Percentiles rank a stretch among this genome's conserved stretches.
phyloP scores from a whole-genome alignment of 2,888 invertebrate species.

The Pegoplata infirma region DNA sequence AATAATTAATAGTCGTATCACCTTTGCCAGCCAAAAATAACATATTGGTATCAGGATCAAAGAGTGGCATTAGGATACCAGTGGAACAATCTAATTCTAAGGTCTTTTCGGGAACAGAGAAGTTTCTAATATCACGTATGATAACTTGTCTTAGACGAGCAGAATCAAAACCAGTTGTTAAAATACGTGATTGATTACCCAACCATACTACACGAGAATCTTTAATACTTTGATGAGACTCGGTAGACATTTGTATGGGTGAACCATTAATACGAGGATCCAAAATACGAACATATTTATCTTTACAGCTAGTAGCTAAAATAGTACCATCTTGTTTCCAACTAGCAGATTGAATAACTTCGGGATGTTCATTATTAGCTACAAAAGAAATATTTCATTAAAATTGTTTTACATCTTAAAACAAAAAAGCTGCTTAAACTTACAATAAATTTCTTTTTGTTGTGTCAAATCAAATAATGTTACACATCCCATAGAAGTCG shows the following conservation, averaged over 20 bases:
- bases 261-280: conserved; percentile 85
- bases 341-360: conserved; percentile 92
- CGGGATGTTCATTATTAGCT: conserved; percentile 87
- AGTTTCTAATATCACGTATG: conserved; percentile 91
- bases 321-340: conserved; percentile 91
- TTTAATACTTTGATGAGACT: conserved; percentile 93
- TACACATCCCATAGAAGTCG: conserved; percentile 88
- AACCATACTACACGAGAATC: conserved; percentile 95
- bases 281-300: conserved; percentile 90
- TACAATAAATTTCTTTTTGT: conserved; percentile 89
- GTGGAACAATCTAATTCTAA: conserved; percentile 91
- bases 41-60: conserved; percentile 96
- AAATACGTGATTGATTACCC: conserved; percentile 88
- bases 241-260: conserved; percentile 82
- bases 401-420: background rate
- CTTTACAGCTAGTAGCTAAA: conserved; percentile 93
- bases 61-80: conserved; percentile 94
- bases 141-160: conserved; percentile 92
- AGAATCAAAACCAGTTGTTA: conserved; percentile 94
- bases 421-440: conserved; percentile 67
- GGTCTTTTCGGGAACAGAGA: conserved; percentile 87
- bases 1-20: conserved; percentile 92
- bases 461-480: conserved; percentile 92
- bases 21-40: conserved; percentile 96
- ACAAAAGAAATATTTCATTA: background rate